Evolutionary conservation across 2,888 invertebrate genomes (phyloP).

Genomic region (Yponomeuta plumbellus): DNA sequence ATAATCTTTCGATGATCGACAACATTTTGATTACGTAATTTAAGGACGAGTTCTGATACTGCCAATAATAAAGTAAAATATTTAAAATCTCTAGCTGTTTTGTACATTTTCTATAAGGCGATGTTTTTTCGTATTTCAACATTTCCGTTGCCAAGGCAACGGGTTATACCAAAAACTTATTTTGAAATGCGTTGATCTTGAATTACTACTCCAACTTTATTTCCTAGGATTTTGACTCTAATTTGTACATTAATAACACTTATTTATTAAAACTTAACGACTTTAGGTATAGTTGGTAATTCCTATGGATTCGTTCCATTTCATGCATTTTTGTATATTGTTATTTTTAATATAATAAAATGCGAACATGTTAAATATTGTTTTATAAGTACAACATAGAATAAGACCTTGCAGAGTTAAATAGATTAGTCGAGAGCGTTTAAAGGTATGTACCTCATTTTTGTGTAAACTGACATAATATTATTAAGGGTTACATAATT

Average conservation of each 20-base stretch:
- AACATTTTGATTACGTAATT: neutral
- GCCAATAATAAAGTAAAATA: slow-evolving; percentile 1
- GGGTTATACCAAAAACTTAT: slow-evolving; percentile 13
- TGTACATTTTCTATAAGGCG: slow-evolving; percentile 7
- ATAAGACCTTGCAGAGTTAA: slow-evolving; percentile 22
- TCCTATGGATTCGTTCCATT: slow-evolving; percentile 61
- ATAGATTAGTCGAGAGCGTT: slow-evolving; percentile 68
- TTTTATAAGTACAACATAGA: slow-evolving; percentile 45
- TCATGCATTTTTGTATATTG: slow-evolving; percentile 72
- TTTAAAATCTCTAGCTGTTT: neutral
- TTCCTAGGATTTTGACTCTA: slow-evolving; percentile 67
- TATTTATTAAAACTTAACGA: slow-evolving; percentile 61
- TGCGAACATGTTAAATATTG: slow-evolving; percentile 60
- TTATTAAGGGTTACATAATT: slow-evolving; percentile 50
- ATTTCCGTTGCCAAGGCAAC: neutral
- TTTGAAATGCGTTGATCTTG: slow-evolving; percentile 5
- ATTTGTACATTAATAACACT: slow-evolving; percentile 45
- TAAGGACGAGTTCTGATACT: slow-evolving; percentile 1
- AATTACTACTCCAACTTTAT: slow-evolving; percentile 31
- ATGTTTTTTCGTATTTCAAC: slow-evolving; percentile 9
- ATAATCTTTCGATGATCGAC: neutral
- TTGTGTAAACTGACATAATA: slow-evolving; percentile 47
- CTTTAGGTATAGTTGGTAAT: slow-evolving; percentile 30
- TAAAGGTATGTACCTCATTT: slow-evolving; percentile 74
- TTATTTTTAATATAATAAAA: slow-evolving; percentile 60